Percentiles rank a stretch among this genome's conserved stretches.
Evolutionary conservation across 2,797 vertebrate genomes (phyloP).

Genomic region (Eulemur albifrons): DNA sequence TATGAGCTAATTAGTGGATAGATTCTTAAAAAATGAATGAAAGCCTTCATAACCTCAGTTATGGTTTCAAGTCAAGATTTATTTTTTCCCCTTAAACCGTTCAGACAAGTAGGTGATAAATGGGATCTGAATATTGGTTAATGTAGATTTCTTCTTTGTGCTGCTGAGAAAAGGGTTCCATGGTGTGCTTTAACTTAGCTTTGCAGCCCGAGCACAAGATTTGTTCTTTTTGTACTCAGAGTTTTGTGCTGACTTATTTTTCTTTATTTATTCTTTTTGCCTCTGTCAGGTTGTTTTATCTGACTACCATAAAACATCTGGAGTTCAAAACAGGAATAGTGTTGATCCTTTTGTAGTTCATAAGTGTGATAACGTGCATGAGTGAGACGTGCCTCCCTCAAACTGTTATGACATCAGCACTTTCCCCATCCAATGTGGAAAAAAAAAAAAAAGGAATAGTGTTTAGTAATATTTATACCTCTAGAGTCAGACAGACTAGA

Average conservation of each 20-base stretch:
- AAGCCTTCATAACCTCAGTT: not conserved
- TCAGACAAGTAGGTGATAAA: not conserved
- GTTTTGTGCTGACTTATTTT: not conserved
- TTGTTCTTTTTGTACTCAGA: not conserved
- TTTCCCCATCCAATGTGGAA: not conserved
- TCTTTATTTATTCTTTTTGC: not conserved
- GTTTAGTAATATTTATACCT: not conserved
- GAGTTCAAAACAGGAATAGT: not conserved
- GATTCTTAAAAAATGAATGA: constrained; percentile 12
- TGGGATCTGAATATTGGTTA: not conserved
- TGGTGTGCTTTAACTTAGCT: not conserved
- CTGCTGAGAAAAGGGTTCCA: not conserved
- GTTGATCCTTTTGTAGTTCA: not conserved
- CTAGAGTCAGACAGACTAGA: not conserved
- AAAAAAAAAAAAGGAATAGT: not conserved
- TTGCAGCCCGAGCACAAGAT: not conserved
- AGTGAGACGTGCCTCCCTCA: not conserved
- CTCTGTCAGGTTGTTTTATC: not conserved
- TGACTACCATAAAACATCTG: not conserved
- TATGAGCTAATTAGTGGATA: not conserved
- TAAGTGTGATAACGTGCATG: not conserved
- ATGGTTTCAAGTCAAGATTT: not conserved
- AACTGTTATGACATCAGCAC: not conserved
- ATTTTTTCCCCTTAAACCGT: not conserved
- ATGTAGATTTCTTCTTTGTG: not conserved